These are phyloP conservation scores for Agonopterix arenella DNA, from an alignment of 2,888 invertebrate species.

Conservation along the genomic window DNA sequence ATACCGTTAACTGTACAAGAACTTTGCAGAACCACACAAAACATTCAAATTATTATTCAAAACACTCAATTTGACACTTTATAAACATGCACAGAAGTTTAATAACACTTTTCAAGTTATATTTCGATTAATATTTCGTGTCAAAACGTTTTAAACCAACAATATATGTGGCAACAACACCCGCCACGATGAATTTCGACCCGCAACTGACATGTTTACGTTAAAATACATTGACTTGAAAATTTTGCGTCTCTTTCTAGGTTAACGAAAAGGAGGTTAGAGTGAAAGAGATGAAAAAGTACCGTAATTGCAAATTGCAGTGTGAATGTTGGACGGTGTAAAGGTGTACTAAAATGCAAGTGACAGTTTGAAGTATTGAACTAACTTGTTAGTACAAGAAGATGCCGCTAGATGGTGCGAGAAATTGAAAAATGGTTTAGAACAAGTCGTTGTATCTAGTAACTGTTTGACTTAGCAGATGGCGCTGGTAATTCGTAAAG, in stretches of 20 bases:
- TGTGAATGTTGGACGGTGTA: slow-evolving; percentile 14
- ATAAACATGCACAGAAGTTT: slow-evolving; percentile 9
- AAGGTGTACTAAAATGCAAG: slow-evolving; percentile 13
- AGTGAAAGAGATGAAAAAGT: slow-evolving; percentile 22
- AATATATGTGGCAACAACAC: slow-evolving; percentile 16
- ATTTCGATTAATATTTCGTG: slow-evolving; percentile 13
- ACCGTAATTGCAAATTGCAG: slow-evolving; percentile 23
- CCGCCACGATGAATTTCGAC: slow-evolving; percentile 46
- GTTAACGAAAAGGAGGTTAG: neutral
- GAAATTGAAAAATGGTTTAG: too few relatives aligned
- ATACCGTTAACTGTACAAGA: slow-evolving; percentile 53
- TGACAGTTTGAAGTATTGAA: slow-evolving; percentile 17
- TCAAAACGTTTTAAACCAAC: slow-evolving; percentile 10
- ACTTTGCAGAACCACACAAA: slow-evolving; percentile 32
- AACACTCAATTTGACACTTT: slow-evolving; percentile 17
- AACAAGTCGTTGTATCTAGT: too few relatives aligned
- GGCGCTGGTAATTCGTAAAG: too few relatives aligned
- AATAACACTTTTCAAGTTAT: slow-evolving; percentile 7
- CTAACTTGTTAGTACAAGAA: slow-evolving; percentile 6
- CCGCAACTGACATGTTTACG: slow-evolving; percentile 60
- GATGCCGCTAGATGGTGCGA: slow-evolving; percentile 23
- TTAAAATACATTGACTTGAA: slow-evolving; percentile 47
- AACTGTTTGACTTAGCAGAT: too few relatives aligned
- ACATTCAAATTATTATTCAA: slow-evolving; percentile 15
- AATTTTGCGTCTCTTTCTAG: slow-evolving; percentile 28